phyloP scores from a whole-genome alignment of 2,797 vertebrate genomes.

The Tragelaphus oryx region DNA sequence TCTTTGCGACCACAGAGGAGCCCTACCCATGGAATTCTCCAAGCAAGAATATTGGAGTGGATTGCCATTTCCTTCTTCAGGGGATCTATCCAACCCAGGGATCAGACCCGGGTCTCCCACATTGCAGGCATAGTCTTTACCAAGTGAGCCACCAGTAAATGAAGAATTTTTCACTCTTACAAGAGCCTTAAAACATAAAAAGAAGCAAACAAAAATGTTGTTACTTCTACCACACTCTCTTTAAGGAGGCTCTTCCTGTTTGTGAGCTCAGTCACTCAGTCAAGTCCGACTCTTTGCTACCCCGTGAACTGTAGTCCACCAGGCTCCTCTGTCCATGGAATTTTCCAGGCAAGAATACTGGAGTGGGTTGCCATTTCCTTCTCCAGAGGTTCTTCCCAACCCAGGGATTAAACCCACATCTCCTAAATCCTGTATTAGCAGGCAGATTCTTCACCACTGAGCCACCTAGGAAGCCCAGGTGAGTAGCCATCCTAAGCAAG shows the following conservation, averaged over 20 bases:
- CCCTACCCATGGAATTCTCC: not conserved
- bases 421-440: not conserved
- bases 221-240: not conserved
- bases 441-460: not conserved
- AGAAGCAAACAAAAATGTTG: not conserved
- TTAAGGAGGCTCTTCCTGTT: not conserved
- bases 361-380: not conserved
- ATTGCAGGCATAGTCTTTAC: not conserved
- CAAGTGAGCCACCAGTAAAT: conserved; percentile 48
- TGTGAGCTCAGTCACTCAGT: not conserved
- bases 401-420: not conserved
- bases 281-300: not conserved
- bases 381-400: not conserved
- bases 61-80: not conserved
- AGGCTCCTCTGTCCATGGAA: not conserved
- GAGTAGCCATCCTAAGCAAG: not conserved
- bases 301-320: not conserved
- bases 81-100: not conserved
- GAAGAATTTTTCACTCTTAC: conserved; percentile 59
- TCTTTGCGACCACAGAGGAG: not conserved
- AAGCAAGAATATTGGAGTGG: not conserved
- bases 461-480: not conserved
- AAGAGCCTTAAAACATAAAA: conserved; percentile 30
- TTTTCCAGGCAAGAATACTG: not conserved
- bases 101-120: not conserved